phyloP scores from a whole-genome alignment of 2,888 invertebrate species.

The Scrobipalpa atriplicella region DNA sequence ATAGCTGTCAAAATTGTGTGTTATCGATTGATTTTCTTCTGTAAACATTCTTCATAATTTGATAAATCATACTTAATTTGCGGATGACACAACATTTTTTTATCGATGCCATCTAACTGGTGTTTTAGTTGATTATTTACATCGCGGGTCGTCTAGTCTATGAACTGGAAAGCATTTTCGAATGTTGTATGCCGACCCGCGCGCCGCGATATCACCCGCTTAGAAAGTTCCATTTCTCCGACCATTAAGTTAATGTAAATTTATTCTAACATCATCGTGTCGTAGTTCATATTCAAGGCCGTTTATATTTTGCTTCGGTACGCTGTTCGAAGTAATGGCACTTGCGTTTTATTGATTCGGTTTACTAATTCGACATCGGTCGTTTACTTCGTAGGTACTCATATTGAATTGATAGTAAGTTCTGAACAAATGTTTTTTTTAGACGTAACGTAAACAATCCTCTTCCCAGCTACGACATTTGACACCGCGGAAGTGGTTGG shows the following conservation, averaged over 20 bases:
- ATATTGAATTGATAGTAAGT: no score
- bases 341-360: neutral
- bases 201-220: conserved; percentile 47
- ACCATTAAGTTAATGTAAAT: conserved; percentile 62
- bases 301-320: conserved; percentile 41
- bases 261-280: conserved; percentile 51
- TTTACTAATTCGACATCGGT: neutral
- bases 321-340: conserved; percentile 29
- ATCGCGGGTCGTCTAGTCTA: conserved; percentile 35
- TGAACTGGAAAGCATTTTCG: conserved; percentile 50
- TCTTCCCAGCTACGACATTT: conserved; percentile 36
- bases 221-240: conserved; percentile 70
- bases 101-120: conserved; percentile 9
- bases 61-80: neutral
- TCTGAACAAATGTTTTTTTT: no score
- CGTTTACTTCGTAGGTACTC: no score
- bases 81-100: neutral
- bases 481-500: conserved; percentile 51
- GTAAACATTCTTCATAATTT: neutral
- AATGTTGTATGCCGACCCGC: conserved; percentile 34
- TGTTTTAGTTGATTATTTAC: conserved; percentile 25
- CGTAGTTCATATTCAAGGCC: conserved; percentile 65
- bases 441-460: neutral
- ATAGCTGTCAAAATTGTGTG: neutral
- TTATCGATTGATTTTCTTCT: neutral